Evolutionary conservation across 1,140 invertebrate species (phyloP), one percentile per base, ranked within the genome.

Genomic region (Eupeodes corollae): DNA sequence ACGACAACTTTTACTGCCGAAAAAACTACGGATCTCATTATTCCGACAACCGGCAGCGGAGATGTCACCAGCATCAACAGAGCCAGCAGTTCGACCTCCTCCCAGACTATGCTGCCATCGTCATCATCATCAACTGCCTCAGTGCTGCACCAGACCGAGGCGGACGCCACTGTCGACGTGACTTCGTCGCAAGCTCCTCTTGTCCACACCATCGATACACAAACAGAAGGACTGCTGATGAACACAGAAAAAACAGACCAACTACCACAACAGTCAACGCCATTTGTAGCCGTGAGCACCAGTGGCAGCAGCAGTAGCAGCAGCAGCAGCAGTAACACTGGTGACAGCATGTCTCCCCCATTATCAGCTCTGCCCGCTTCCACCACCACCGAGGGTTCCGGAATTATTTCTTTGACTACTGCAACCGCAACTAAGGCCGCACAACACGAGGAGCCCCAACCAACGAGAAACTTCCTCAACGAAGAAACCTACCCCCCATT

Each of bases 381-480:
- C 14, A 48, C 18, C 19, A 5, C 35, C 26, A 21, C 12, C 14
- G 34, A 26, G 6, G 13, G 16, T 33, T 15, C 34, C 11, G 47
- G 31, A 13, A 21, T 16, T 8, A 47, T 33, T 21, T 32, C 45
- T 10, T 12, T 26, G 15, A 40, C n/a, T 13, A 19, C 16, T 12
- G 37, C 14, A 3, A 15, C 19, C 21, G 19, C 9, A 11, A 38
- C 15, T 16, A 26, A 16, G 37, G 31, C 45, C 35, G 5, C 21
- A 16, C 35, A 42, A 18, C 40, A 15, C 10, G 41, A 41, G 9
- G 19, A 16, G 6, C 11, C 40, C 15, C 11, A 42, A 5, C 18
- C 53, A 47, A 51, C 59, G 41, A 62, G 52, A 44, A 67, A 64
- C 49, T 67, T 67, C 55, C 56, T 67, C 33, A 58, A 64, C 33